phyloP scores from a whole-genome alignment of 2,113 vertebrate genomes.

The Eulemur rufifrons region DNA sequence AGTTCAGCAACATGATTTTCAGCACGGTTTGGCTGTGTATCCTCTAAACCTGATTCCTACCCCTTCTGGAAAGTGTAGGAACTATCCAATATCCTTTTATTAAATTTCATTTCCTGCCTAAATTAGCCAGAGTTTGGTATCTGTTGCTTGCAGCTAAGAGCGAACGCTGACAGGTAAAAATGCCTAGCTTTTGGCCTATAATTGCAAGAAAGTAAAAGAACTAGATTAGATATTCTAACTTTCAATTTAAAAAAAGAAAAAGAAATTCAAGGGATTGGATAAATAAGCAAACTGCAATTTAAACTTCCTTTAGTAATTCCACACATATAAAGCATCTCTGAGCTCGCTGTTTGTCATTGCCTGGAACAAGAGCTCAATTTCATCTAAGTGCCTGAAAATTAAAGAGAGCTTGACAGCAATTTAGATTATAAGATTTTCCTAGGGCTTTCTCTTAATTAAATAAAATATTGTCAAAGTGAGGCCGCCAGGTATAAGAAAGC shows the following conservation, averaged over 20 bases:
- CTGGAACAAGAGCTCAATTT: background rate
- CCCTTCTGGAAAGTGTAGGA: background rate
- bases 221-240: background rate
- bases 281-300: background rate
- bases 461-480: background rate
- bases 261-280: background rate
- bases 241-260: background rate
- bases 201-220: background rate
- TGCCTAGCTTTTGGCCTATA: background rate
- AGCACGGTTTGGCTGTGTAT: background rate
- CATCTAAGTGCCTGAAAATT: slow-evolving; percentile 12
- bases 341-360: background rate
- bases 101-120: slow-evolving; percentile 25
- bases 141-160: background rate
- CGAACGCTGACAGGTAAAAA: background rate
- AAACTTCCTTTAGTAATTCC: background rate
- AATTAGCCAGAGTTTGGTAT: background rate
- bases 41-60: background rate
- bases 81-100: background rate
- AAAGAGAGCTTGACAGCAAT: slow-evolving; percentile 6
- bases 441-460: slow-evolving; percentile 30
- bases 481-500: background rate
- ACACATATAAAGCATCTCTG: background rate
- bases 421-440: slow-evolving; percentile 17
- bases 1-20: background rate